Evolutionary conservation across 2,888 invertebrate genomes (phyloP).

Genomic region (Torymus aiolomorphi): DNA sequence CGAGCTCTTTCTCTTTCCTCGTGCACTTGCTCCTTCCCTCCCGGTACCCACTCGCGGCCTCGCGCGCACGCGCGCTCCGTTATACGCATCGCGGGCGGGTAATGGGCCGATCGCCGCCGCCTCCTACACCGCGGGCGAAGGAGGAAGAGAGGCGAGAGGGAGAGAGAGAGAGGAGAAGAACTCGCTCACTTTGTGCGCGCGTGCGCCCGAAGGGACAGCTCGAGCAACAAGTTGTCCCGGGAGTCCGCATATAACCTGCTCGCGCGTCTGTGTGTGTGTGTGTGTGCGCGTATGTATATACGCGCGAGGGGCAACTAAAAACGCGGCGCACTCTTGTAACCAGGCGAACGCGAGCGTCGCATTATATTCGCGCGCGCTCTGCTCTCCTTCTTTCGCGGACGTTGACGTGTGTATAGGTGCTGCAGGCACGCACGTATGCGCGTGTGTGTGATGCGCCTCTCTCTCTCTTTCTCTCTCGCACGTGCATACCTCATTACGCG

Average conservation of each 20-base stretch:
- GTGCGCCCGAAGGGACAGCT: slow-evolving; percentile 26
- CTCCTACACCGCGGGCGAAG: slow-evolving; percentile 10
- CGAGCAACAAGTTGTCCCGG: slow-evolving; percentile 60
- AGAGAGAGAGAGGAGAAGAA: no score
- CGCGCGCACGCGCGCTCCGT: background rate
- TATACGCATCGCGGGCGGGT: background rate
- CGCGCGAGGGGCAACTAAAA: background rate
- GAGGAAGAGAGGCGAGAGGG: background rate
- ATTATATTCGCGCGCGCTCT: slow-evolving; percentile 26
- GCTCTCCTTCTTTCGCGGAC: slow-evolving; percentile 28
- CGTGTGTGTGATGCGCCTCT: slow-evolving; percentile 21
- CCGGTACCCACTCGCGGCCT: no score
- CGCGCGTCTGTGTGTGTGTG: no score
- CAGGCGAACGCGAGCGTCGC: slow-evolving; percentile 50
- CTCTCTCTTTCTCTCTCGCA: slow-evolving; percentile 4
- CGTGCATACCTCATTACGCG: slow-evolving; percentile 56
- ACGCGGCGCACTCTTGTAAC: slow-evolving; percentile 21
- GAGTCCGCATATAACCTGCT: slow-evolving; percentile 45
- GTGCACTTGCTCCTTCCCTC: no score
- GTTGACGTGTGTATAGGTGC: slow-evolving; percentile 31
- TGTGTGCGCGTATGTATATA: no score
- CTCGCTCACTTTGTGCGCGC: no score
- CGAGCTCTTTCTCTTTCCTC: no score
- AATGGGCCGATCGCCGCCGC: background rate
- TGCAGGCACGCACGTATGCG: slow-evolving; percentile 27